Evolutionary conservation across 2,797 vertebrate genomes (phyloP).

Genomic region (Catharus ustulatus): DNA sequence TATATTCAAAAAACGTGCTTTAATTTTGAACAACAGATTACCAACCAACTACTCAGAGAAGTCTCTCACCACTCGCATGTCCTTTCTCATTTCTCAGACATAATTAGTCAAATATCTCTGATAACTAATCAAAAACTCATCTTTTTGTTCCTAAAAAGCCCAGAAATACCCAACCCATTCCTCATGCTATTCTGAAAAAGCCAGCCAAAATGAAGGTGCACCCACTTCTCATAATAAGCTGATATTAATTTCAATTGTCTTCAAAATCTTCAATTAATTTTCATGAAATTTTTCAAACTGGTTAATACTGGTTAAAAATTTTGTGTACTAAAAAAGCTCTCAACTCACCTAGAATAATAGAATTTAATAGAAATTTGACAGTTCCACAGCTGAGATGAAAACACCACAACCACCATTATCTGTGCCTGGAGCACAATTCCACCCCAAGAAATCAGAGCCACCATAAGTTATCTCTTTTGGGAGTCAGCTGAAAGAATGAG

Average conservation of each 20-base stretch:
- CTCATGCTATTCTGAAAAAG: not conserved
- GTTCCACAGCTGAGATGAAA: not conserved
- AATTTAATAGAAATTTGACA: not conserved
- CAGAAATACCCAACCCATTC: not conserved
- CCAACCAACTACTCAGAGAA: not conserved
- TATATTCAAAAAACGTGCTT: not conserved
- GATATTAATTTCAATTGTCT: not conserved
- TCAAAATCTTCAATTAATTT: not conserved
- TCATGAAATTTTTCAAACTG: not conserved
- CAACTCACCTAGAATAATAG: not conserved
- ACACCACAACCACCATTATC: not conserved
- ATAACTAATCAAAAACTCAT: not conserved
- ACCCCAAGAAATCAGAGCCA: not conserved
- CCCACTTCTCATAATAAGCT: not conserved
- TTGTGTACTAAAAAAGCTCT: not conserved
- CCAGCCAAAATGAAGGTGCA: not conserved
- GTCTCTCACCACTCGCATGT: not conserved
- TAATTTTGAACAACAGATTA: not conserved
- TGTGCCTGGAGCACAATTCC: not conserved
- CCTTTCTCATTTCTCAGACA: not conserved
- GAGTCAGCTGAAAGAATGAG: not conserved
- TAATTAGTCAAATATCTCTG: not conserved
- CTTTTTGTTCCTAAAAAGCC: not conserved
- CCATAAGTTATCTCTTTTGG: rapidly evolving
- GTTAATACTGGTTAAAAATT: not conserved